Conservation (phyloP, 2,797 vertebrate genomes). For the Sphenopsis melanotis region DNA sequence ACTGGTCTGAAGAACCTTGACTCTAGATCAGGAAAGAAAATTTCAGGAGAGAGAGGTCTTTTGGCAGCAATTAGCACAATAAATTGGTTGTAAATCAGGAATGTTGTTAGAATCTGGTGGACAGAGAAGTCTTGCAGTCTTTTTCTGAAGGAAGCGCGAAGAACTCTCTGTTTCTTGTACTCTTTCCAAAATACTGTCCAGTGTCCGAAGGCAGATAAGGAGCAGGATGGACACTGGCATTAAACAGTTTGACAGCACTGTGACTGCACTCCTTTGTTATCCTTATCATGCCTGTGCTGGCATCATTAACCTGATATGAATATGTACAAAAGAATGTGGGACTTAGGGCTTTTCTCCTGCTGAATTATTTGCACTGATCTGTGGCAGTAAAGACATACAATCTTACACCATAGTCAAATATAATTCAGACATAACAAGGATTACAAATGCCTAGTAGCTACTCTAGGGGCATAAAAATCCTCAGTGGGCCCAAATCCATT, state of each 20-base stretch:
- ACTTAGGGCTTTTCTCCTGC: neutral
- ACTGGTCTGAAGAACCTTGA: neutral
- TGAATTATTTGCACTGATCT: neutral
- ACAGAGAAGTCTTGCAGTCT: neutral
- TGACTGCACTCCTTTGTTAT: neutral
- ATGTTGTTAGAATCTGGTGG: neutral
- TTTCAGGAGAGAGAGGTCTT: neutral
- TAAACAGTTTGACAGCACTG: neutral
- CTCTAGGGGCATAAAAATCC: neutral
- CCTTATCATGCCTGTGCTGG: neutral
- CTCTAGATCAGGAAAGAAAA: neutral
- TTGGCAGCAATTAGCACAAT: neutral
- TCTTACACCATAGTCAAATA: neutral
- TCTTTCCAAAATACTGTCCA: neutral
- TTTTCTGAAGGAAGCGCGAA: neutral
- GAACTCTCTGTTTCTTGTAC: neutral
- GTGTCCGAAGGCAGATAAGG: fast-evolving
- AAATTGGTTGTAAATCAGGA: neutral
- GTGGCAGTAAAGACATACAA: neutral
- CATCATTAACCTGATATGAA: neutral
- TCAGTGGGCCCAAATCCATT: neutral
- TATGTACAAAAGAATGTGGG: neutral
- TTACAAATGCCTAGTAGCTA: neutral
- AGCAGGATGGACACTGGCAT: neutral
- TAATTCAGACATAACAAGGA: neutral